Conservation (phyloP, 2,113 vertebrate genomes). For the Butorides virescens region DNA sequence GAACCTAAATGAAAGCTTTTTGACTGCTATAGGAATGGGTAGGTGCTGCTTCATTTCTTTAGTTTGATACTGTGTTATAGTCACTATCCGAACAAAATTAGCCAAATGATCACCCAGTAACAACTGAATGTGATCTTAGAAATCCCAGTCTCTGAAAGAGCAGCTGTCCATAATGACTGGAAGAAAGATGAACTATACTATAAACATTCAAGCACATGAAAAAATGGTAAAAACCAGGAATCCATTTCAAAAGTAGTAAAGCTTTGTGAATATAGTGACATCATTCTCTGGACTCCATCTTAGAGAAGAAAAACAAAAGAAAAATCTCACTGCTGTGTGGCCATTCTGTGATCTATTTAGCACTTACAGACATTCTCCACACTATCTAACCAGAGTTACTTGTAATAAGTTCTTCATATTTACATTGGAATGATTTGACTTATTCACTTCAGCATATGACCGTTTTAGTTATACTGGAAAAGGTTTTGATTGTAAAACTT, state of each 20-base stretch:
- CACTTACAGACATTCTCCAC: neutral
- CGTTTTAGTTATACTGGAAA: neutral
- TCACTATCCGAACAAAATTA: neutral
- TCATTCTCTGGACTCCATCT: neutral
- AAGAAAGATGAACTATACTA: neutral
- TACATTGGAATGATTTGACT: neutral
- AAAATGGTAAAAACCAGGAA: neutral
- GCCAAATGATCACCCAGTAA: neutral
- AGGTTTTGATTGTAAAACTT: neutral
- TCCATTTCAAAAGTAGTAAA: neutral
- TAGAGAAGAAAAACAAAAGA: neutral
- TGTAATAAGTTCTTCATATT: neutral
- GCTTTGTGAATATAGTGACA: neutral
- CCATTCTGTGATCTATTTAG: neutral
- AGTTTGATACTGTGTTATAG: neutral
- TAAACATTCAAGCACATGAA: neutral
- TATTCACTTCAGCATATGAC: neutral
- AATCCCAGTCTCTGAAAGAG: neutral
- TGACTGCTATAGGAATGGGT: neutral
- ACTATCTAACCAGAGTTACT: neutral
- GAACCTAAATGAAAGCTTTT: neutral
- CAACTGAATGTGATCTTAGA: neutral
- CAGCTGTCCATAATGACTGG: neutral
- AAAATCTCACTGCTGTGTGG: neutral
- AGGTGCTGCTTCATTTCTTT: neutral